phyloP scores from a whole-genome alignment of 2,888 invertebrate genomes.

The Phyllotreta cruciferae region DNA sequence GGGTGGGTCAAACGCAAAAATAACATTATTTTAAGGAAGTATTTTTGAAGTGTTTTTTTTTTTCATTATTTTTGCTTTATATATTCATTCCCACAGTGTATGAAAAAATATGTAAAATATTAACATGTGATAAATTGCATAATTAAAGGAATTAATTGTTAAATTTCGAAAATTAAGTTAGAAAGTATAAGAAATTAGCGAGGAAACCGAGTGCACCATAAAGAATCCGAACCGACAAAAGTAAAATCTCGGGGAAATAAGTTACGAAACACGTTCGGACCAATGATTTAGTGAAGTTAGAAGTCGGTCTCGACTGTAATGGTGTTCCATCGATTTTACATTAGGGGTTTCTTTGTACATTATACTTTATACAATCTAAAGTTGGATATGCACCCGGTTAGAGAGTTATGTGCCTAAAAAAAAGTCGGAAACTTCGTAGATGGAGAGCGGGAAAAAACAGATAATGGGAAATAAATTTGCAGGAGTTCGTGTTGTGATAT shows the following conservation, averaged over 20 bases:
- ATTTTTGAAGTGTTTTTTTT: too few relatives aligned
- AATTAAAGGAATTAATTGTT: too few relatives aligned
- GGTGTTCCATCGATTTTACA: conserved; percentile 63
- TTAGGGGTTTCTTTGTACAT: conserved; percentile 64
- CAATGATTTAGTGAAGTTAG: conserved; percentile 58
- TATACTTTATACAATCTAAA: conserved; percentile 63
- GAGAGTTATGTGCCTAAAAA: conserved; percentile 58
- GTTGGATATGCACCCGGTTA: conserved; percentile 61
- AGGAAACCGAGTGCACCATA: conserved; percentile 11
- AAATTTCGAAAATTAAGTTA: too few relatives aligned
- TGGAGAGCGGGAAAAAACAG: conserved; percentile 60
- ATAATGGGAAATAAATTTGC: conserved; percentile 63
- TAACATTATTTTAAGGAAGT: too few relatives aligned
- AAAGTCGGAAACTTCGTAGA: conserved; percentile 58
- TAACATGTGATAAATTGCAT: too few relatives aligned
- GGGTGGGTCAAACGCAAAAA: too few relatives aligned
- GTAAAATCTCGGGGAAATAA: conserved; percentile 48
- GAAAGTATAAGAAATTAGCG: too few relatives aligned
- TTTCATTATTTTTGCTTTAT: too few relatives aligned
- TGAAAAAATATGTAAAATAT: too few relatives aligned
- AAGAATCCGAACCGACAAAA: conserved; percentile 38
- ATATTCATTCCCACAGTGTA: too few relatives aligned
- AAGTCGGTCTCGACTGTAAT: conserved; percentile 60
- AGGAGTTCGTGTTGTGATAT: conserved; percentile 58
- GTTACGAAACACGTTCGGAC: conserved; percentile 49